A percentile compares a stretch with the other conserved stretches of the same genome.
These are phyloP conservation scores for Lepidurus couesii DNA, from an alignment of 1,140 invertebrate species.

Conservation along the genomic window DNA sequence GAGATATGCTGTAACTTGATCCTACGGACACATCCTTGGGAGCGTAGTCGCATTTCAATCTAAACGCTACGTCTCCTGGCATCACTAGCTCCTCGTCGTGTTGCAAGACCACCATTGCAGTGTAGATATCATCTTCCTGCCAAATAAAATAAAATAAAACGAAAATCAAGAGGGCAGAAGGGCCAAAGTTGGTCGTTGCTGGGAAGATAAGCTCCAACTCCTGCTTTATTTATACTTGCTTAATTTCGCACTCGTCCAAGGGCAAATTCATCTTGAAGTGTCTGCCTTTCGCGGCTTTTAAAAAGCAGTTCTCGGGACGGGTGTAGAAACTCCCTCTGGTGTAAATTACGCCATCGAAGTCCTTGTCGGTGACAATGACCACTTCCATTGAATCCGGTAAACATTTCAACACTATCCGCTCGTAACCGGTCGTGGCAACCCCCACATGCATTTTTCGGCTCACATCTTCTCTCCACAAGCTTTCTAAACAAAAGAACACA, in stretches of 20 bases:
- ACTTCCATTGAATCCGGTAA: slow-evolving; percentile 38
- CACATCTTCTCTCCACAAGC: slow-evolving; percentile 38
- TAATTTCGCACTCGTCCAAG: slow-evolving; percentile 52
- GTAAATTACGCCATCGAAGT: slow-evolving; percentile 57
- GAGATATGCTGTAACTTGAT: slow-evolving; percentile 40
- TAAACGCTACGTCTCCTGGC: slow-evolving; percentile 57
- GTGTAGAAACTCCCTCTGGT: slow-evolving; percentile 54
- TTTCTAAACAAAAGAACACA: not conserved
- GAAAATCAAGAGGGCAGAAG: slow-evolving; percentile 21
- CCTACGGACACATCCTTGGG: slow-evolving; percentile 49
- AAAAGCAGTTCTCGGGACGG: slow-evolving; percentile 49
- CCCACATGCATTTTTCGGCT: slow-evolving; percentile 37
- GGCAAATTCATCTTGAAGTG: slow-evolving; percentile 52
- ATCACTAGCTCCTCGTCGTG: slow-evolving; percentile 58
- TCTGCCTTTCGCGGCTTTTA: slow-evolving; percentile 47
- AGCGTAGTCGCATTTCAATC: slow-evolving; percentile 55
- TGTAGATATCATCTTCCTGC: slow-evolving; percentile 50
- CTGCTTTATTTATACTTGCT: slow-evolving; percentile 43
- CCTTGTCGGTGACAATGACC: slow-evolving; percentile 50
- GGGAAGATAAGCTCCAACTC: too few relatives aligned
- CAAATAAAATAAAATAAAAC: slow-evolving; percentile 33
- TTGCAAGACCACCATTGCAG: slow-evolving; percentile 54
- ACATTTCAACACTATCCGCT: slow-evolving; percentile 37
- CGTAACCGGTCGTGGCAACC: slow-evolving; percentile 36
- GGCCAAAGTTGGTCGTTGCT: not conserved